Percentiles rank a stretch among this genome's conserved stretches.
Evolutionary conservation across 2,888 invertebrate genomes (phyloP).

Genomic region (Eulithis prunata): DNA sequence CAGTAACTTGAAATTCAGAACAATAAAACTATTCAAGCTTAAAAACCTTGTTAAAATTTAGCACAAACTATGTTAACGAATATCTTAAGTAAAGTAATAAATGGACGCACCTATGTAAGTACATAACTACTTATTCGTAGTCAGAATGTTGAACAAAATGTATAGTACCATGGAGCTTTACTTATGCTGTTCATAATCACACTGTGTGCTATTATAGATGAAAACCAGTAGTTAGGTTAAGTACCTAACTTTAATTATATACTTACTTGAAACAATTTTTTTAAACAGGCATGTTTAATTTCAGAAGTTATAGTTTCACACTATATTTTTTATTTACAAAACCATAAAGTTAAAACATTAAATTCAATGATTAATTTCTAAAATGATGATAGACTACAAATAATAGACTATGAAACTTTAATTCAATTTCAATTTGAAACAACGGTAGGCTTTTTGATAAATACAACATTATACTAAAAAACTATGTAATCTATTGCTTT

Average conservation of each 20-base stretch:
- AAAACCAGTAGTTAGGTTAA: neutral
- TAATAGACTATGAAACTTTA: slow-evolving; percentile 13
- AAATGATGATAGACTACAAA: slow-evolving; percentile 12
- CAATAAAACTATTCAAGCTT: slow-evolving; percentile 53
- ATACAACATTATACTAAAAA: slow-evolving; percentile 45
- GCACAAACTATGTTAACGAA: slow-evolving; percentile 26
- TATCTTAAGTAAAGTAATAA: slow-evolving; percentile 39
- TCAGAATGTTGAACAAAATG: slow-evolving; percentile 42
- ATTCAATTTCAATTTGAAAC: slow-evolving; percentile 31
- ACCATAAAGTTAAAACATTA: slow-evolving; percentile 8
- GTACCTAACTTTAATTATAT: neutral
- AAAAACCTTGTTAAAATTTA: slow-evolving; percentile 41
- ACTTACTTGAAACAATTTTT: neutral
- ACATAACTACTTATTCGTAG: slow-evolving; percentile 57
- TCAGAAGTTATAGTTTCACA: neutral
- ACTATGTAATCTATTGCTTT: slow-evolving; percentile 57
- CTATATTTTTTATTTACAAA: slow-evolving; percentile 34
- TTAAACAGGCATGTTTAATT: neutral
- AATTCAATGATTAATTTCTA: slow-evolving; percentile 9
- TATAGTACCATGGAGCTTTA: slow-evolving; percentile 7
- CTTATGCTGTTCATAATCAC: neutral
- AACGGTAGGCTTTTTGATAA: slow-evolving; percentile 29
- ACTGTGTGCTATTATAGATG: neutral
- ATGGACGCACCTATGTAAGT: slow-evolving; percentile 75
- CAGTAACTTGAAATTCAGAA: slow-evolving; percentile 51